These are phyloP conservation scores for Dicranocentrus wangi DNA, from an alignment of 2,888 invertebrate species.

Conservation along the genomic window DNA sequence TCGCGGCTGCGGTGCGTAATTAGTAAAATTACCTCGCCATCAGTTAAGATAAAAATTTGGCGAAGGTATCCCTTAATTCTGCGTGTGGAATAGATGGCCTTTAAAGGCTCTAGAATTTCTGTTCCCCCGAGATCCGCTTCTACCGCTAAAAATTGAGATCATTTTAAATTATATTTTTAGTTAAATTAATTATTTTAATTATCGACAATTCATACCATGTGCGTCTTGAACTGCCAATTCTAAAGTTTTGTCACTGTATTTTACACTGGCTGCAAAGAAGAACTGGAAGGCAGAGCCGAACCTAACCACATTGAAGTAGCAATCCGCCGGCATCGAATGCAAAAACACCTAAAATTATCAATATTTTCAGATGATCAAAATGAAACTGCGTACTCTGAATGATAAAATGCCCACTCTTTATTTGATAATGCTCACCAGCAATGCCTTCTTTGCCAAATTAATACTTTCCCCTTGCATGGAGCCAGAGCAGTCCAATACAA, in stretches of 20 bases:
- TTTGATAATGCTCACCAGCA: conserved; percentile 73
- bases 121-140: conserved; percentile 74
- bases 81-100: conserved; percentile 70
- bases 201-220: conserved; percentile 50
- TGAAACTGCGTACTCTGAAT: no score
- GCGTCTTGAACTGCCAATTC: conserved; percentile 56
- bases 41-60: conserved; percentile 75
- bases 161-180: neutral
- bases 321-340: conserved; percentile 74
- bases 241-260: conserved; percentile 73
- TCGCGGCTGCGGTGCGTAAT: no score
- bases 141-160: conserved; percentile 57
- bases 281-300: conserved; percentile 74
- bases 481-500: conserved; percentile 76
- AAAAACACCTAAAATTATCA: conserved; percentile 73
- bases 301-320: conserved; percentile 75
- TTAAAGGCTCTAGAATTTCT: conserved; percentile 74
- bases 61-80: conserved; percentile 71
- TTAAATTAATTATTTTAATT: neutral
- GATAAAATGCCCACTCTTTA: neutral
- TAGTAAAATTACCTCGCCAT: conserved; percentile 75
- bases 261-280: conserved; percentile 73
- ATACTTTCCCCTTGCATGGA: conserved; percentile 75
- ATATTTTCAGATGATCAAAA: no score
- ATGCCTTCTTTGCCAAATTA: conserved; percentile 73